These are phyloP conservation scores for Drosophila borborema DNA, from an alignment of 2,888 invertebrate species.

Conservation along the genomic window DNA sequence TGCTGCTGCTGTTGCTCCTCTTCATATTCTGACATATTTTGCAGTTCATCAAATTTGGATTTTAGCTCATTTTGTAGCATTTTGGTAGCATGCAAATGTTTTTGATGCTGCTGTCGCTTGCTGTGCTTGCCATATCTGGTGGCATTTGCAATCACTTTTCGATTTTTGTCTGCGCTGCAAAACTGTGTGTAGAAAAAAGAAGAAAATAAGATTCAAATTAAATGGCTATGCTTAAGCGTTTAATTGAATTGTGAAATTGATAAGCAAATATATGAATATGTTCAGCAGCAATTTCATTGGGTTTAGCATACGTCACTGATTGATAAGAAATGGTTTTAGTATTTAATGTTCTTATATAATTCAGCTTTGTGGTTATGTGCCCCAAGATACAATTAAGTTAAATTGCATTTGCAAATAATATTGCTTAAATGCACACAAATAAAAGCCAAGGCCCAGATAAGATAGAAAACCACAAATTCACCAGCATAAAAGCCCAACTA, in stretches of 20 bases:
- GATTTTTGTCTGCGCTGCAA: constrained; percentile 48
- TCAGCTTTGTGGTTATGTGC: constrained; percentile 25
- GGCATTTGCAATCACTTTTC: constrained; percentile 20
- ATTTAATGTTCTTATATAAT: constrained; percentile 14
- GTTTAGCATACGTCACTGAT: background rate
- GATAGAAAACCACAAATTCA: constrained; percentile 32
- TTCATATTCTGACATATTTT: constrained; percentile 3
- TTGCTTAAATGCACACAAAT: constrained; percentile 29
- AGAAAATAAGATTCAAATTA: background rate
- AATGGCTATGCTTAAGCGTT: constrained; percentile 6
- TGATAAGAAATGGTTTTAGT: constrained; percentile 18
- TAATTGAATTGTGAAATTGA: constrained; percentile 52
- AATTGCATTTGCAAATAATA: constrained; percentile 35
- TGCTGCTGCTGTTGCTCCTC: background rate
- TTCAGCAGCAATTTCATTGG: background rate
- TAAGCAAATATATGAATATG: background rate
- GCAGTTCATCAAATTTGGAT: constrained; percentile 18
- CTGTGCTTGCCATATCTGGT: constrained; percentile 28
- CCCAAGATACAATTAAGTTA: constrained; percentile 1
- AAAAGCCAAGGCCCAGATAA: constrained; percentile 23
- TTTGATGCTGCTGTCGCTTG: constrained; percentile 29
- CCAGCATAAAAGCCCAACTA: background rate
- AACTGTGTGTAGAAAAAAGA: constrained; percentile 34
- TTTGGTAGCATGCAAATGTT: constrained; percentile 47
- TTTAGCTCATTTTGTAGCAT: constrained; percentile 55